These are phyloP conservation scores for Holothuria glaberrima DNA, from an alignment of 35 echinoderm and acorn worm species.

Conservation along the genomic window DNA sequence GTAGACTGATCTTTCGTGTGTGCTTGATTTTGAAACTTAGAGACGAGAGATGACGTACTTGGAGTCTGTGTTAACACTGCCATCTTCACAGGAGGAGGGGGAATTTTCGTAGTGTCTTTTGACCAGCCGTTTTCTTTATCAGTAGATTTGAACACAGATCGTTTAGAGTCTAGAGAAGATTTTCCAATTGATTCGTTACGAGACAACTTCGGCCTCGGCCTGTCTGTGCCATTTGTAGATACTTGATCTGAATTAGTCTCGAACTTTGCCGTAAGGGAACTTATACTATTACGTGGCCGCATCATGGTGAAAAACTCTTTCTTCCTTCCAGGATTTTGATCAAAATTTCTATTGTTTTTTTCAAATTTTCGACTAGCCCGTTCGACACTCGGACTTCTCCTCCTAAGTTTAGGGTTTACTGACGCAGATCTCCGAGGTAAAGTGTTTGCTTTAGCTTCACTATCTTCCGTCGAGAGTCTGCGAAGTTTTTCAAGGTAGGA, in stretches of 20 bases:
- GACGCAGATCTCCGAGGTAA: constrained; percentile 21
- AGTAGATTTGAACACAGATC: constrained; percentile 11
- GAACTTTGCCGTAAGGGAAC: constrained; percentile 79
- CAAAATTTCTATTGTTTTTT: not conserved
- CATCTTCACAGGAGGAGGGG: not conserved
- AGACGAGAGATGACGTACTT: constrained; percentile 45
- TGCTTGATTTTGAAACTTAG: constrained; percentile 33
- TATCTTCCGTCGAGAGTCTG: constrained; percentile 4
- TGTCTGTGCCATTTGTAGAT: constrained; percentile 5
- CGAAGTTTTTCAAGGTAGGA: constrained; percentile 11
- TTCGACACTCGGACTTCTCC: constrained; percentile 62
- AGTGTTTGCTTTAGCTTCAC: constrained; percentile 16
- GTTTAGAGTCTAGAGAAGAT: constrained; percentile 35
- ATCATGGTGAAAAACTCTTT: constrained; percentile 65
- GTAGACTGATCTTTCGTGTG: not conserved
- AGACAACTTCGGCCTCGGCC: constrained; percentile 33
- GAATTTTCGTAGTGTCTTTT: not conserved
- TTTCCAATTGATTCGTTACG: constrained; percentile 47
- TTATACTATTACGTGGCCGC: constrained; percentile 68
- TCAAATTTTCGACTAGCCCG: constrained; percentile 47
- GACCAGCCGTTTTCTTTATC: not conserved
- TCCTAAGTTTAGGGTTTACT: constrained; percentile 28
- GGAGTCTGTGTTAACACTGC: constrained; percentile 23
- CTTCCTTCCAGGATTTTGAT: not conserved
- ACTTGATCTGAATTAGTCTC: constrained; percentile 56